Evolutionary conservation across 1,140 invertebrate genomes (phyloP), one percentile per base, ranked within the genome.

Genomic region (Macrocentrus cingulum): DNA sequence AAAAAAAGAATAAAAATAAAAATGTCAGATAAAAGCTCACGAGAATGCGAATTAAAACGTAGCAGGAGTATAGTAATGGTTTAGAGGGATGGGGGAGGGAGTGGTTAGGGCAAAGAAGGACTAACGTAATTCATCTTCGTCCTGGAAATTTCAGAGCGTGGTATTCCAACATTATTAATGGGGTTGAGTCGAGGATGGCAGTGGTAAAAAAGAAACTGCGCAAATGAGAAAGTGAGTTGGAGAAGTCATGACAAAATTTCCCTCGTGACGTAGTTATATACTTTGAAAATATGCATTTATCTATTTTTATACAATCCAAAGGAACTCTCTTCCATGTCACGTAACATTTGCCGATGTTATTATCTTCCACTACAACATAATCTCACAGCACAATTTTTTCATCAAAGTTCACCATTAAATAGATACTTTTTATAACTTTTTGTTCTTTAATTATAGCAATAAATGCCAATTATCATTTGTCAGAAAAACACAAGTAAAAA

Each of bases 11-110:
- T 32, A 20, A 44, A 15, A 42, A 41, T 6, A 29, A 42, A 53
- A 53, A 53, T 32, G 37, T 29, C 2, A n/a, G 20, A 34, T 50
- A 50, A 50, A 50, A 50, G 48, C 29, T 22, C 20, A 8, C 29
- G 51, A 53, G 51, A 53, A 53, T 41, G 51, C 51, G 49, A 51
- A 51, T 51, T 51, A 51, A 51, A 51, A 42, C 19, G 37, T 25
- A 19, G 42, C 11, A 32, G n/a, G 37, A 16, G 13, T n/a, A 11
- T 39, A 39, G 36, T 39, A 59, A 51, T 61, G 45, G 53, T 15
- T 37, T 36, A 16, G 9, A 37, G 22, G 56, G n/a, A 34, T 23
- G 16, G 19, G 9, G 11, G 6, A 16, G 22, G 19, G 6, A 51
- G 22, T 29, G 9, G 25, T 29, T 9, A 29, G 25, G 25, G 25